Percentiles rank a stretch among this genome's conserved stretches.
Conservation (phyloP, 1,140 invertebrate genomes). For the Tetraneura akinire region DNA sequence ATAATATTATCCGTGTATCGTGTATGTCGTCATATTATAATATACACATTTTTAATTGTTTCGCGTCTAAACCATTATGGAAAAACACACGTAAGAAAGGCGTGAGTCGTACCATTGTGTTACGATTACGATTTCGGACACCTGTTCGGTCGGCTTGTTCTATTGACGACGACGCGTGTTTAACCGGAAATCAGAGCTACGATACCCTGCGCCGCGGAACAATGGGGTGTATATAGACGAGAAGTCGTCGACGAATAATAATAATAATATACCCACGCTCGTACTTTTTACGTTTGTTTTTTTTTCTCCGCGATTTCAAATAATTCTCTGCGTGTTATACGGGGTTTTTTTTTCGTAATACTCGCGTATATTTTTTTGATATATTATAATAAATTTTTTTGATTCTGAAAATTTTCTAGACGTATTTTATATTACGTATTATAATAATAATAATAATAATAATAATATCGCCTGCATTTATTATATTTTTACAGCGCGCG, state of each 20-base stretch:
- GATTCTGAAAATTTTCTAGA: not conserved
- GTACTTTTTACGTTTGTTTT: too few species aligned
- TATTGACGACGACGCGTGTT: slow-evolving; percentile 24
- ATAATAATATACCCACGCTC: too few species aligned
- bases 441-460: too few species aligned
- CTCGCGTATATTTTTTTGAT: too few species aligned
- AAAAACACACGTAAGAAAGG: not conserved
- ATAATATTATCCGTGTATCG: not conserved
- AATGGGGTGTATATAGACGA: slow-evolving; percentile 33
- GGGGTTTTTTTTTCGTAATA: too few species aligned
- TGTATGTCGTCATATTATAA: not conserved
- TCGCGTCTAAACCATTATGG: not conserved
- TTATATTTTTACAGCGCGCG: not conserved
- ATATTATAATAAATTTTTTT: not conserved
- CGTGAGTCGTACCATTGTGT: slow-evolving; percentile 41
- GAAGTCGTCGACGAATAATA: too few species aligned
- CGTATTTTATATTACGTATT: too few species aligned
- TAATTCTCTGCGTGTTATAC: too few species aligned
- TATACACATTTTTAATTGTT: too few species aligned
- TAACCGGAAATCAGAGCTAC: slow-evolving; percentile 37
- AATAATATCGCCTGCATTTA: too few species aligned
- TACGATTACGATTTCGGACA: slow-evolving; percentile 33
- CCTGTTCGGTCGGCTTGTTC: slow-evolving; percentile 1
- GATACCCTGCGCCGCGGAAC: slow-evolving; percentile 11
- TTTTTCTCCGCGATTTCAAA: too few species aligned